These are phyloP conservation scores for Tridacna crocea DNA, from an alignment of 2,888 invertebrate species.

Conservation along the genomic window DNA sequence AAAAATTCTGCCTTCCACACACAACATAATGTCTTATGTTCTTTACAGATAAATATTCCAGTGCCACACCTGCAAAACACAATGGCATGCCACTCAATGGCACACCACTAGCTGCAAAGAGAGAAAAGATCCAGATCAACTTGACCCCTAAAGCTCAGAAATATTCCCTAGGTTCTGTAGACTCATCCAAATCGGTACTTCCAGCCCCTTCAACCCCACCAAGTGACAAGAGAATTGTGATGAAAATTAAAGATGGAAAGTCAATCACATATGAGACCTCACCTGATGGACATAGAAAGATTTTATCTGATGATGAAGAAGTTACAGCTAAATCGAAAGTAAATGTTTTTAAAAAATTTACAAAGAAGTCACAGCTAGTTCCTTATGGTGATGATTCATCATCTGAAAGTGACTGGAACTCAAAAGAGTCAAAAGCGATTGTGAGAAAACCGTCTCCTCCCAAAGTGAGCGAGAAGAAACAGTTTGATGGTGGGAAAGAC, in stretches of 20 bases:
- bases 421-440: neutral
- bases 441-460: slow-evolving; percentile 11
- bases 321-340: slow-evolving; percentile 44
- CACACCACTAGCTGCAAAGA: slow-evolving; percentile 66
- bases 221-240: slow-evolving; percentile 73
- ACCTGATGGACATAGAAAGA: slow-evolving; percentile 74
- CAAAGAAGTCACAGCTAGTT: slow-evolving; percentile 74
- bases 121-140: slow-evolving; percentile 70
- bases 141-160: slow-evolving; percentile 19
- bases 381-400: slow-evolving; percentile 83
- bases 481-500: slow-evolving; percentile 20
- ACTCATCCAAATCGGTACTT: slow-evolving; percentile 5
- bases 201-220: slow-evolving; percentile 60
- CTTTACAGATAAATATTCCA: neutral
- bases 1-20: no score
- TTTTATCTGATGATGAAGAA: slow-evolving; percentile 70
- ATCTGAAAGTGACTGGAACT: slow-evolving; percentile 70
- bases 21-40: neutral
- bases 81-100: slow-evolving; percentile 53
- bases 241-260: slow-evolving; percentile 82
- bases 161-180: neutral
- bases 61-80: slow-evolving; percentile 44
- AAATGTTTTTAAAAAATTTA: slow-evolving; percentile 32
- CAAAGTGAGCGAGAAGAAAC: slow-evolving; percentile 16
- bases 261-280: slow-evolving; percentile 76